Base-by-base conservation (phyloP, 2,888 invertebrate genomes). In the Heliconius charithonia region DNA sequence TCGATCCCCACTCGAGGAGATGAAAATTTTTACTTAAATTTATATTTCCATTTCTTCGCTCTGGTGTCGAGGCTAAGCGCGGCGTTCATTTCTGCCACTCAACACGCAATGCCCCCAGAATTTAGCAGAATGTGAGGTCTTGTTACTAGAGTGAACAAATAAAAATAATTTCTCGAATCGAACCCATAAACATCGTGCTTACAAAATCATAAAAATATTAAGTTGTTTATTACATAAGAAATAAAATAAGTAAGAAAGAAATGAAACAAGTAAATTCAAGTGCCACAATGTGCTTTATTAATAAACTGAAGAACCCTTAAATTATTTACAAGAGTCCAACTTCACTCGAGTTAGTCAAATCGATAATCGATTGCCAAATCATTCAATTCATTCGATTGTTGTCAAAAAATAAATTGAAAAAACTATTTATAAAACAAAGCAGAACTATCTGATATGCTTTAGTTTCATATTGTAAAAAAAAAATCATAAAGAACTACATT, bases 211-310 rank as follows among this genome's bases (percentile, higher is more conserved):
- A n/a, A n/a, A 22, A 59, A 4, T 4, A 59, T 12, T n/a, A 59
- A 59, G 12, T 51, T 7, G 16, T 51, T 71, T n/a, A 69, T 25
- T 12, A 69, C 6, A 29, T 6, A 51, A 29, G 3, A 29, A n/a
- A 59, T 12, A 51, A 71, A 27, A 70, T 25, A n/a, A 73, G 51
- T 59, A 59, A 56, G 25, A 16, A 76, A 65, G 65, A 87, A 89
- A 86, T 86, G 85, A 93, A 91, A 88, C 87, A 79, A 85, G 80
- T 10, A 51, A 19, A 82, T 70, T 69, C 84, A 81, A 87, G 92
- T 94, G 93, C 93, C 93, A 92, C 92, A 93, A 93, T 89, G 93
- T 94, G 93, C 93, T 94, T 92, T 94, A 94, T 90, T 93, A 89
- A 92, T 89, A 93, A 90, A 90, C 87, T 87, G 86, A 86, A 88